Evolutionary conservation across 1,140 invertebrate species (phyloP), one percentile per base, ranked within the genome.

Genomic region (Drepana arcuata): DNA sequence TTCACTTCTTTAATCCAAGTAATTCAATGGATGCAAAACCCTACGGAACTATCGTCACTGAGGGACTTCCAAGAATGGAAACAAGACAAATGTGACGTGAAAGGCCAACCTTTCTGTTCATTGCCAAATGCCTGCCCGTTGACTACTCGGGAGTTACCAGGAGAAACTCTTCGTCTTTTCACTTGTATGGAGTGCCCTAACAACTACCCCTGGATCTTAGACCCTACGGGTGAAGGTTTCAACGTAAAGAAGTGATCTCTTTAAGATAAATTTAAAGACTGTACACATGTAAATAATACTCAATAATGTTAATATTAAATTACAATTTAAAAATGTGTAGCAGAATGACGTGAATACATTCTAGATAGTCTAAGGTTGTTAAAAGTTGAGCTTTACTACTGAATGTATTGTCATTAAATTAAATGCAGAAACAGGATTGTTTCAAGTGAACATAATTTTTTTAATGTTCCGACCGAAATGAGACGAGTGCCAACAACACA

Each of bases 11-110:
- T 94, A 83, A 87, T 94, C 45, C 94, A 97, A 87, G 95, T 97
- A 5, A 94, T 98, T 60, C 95, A 97, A 83, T 98, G 96, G 96
- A 97, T 98, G 94, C 95, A 97, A 83, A 94, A 93, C 47, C 96
- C 96, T 23, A 96, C 94, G 2, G 94, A 97, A 73, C 59, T 96
- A 28, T 90, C 92, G 7, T 90, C 89, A 9, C 86, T 97, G 23
- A 87, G 93, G 57, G 95, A 97, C 62, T 97, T 97, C 88, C 89
- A 92, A 63, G 93, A 95, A 67, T 97, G 95, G 95, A 97, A 97
- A 79, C 71, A 82, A 51, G 95, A 96, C 56, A 95, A 95, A 73
- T 97, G 95, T 78, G 95, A 97, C 63, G 92, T 97, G 27, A 96
- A 96, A 77, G 95, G 95, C 26, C 93, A 95, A 74, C 93, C 95